Evolutionary conservation across 2,797 vertebrate species (phyloP).

Genomic region (Acanthis flammea): DNA sequence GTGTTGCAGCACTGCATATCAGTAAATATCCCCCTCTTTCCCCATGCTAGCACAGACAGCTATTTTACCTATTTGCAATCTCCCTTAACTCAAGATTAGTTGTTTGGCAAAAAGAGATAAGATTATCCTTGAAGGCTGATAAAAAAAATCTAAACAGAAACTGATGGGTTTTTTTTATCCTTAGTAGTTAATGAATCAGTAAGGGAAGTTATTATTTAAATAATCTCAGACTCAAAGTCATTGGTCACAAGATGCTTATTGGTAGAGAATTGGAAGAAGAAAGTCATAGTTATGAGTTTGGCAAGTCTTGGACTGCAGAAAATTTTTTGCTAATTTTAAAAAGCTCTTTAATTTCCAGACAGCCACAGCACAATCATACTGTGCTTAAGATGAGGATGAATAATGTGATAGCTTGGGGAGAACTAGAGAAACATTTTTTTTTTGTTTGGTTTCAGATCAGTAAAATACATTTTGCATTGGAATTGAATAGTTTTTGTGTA

Average conservation of each 20-base stretch:
- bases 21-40: neutral
- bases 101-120: neutral
- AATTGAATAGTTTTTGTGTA: neutral
- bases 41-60: neutral
- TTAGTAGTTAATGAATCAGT: neutral
- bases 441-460: neutral
- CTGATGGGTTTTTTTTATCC: neutral
- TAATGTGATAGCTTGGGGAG: neutral
- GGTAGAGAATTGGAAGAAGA: neutral
- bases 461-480: neutral
- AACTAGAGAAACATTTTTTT: neutral
- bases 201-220: neutral
- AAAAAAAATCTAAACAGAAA: neutral
- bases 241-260: neutral
- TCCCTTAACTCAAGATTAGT: neutral
- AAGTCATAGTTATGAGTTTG: neutral
- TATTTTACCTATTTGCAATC: neutral
- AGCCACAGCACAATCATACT: neutral
- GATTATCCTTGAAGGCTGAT: neutral
- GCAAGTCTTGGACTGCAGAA: neutral
- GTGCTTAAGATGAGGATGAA: neutral
- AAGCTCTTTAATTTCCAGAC: neutral
- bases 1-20: neutral
- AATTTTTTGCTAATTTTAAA: neutral
- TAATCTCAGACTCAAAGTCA: neutral